Percentiles rank a stretch among this genome's conserved stretches.
phyloP scores from a whole-genome alignment of 2,797 vertebrate genomes.

The Propithecus deckenii region DNA sequence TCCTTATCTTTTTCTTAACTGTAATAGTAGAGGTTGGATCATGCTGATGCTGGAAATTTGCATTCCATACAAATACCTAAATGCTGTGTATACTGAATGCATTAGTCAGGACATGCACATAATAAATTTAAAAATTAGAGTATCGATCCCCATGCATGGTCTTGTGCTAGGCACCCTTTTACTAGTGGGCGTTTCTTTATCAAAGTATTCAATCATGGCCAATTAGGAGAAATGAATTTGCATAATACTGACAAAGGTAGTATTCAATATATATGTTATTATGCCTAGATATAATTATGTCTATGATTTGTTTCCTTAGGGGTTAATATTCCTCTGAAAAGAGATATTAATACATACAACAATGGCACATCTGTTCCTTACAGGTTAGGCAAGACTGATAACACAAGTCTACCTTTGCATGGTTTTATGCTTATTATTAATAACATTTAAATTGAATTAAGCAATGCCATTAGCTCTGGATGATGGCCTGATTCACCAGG shows the following conservation, averaged over 20 bases:
- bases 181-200: neutral
- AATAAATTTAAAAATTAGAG: neutral
- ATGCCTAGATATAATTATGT: neutral
- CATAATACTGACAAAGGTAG: neutral
- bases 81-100: neutral
- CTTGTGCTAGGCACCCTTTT: neutral
- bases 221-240: neutral
- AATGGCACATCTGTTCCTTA: neutral
- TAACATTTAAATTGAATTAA: constrained; percentile 14
- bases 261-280: neutral
- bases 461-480: neutral
- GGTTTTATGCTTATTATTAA: neutral
- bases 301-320: neutral
- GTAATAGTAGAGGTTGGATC: constrained; percentile 67
- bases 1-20: constrained; percentile 64
- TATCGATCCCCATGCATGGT: neutral
- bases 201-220: neutral
- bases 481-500: neutral
- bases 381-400: neutral
- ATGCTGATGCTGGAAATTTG: constrained; percentile 33
- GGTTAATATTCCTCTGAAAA: neutral
- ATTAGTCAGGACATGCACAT: neutral
- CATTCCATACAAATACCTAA: constrained; percentile 51
- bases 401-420: neutral
- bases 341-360: neutral